Evolutionary conservation across 2,888 invertebrate species (phyloP), one percentile per base, ranked within the genome.

Genomic region (Philereme transversata): DNA sequence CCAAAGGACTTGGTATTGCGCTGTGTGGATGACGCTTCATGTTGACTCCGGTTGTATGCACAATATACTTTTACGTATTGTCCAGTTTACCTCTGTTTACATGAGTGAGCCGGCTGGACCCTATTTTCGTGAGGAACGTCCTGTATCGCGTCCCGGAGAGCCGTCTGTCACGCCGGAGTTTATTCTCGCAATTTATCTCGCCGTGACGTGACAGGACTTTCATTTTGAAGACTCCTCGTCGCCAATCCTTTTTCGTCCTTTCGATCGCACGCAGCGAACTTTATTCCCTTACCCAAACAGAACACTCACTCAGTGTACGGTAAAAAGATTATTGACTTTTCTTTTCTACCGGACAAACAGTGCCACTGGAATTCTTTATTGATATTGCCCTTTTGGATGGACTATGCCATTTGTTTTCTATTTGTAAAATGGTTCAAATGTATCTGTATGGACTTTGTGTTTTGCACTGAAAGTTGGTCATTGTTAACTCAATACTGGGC

Each of bases 111-210:
- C 34, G 40, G 43, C 43, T 51, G 45, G 38, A 11, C 46, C 41
- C 5, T 47, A 50, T 45, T 48, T 51, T 57, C 43, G 52, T 61
- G 54, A 41, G 22, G 50, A 34, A 36, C 43, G 46, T 36, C 36
- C 43, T 62, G 59, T 65, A 64, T 66, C 66, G 65, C 60, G 57
- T 50, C 45, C 48, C 50, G 8, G 51, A 52, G 43, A 55, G 59
- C 58, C 49, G 56, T 71, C 73, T 67, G 69, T 73, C 70, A 66
- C 69, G 69, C 45, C 62, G 70, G 73, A 75, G 72, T 76, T n/a
- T 77, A 77, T 80, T 76, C 71, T 65, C 60, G 67, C 77, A 77
- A 81, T 83, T 79, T 81, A 77, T 83, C 73, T 79, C 73, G 51
- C 64, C 56, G 68, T 67, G 76, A 75, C 75, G 68, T 65, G 62